These are phyloP conservation scores for Rhinichthys osculus DNA, from an alignment of 2,797 vertebrate genomes.

Conservation along the genomic window DNA sequence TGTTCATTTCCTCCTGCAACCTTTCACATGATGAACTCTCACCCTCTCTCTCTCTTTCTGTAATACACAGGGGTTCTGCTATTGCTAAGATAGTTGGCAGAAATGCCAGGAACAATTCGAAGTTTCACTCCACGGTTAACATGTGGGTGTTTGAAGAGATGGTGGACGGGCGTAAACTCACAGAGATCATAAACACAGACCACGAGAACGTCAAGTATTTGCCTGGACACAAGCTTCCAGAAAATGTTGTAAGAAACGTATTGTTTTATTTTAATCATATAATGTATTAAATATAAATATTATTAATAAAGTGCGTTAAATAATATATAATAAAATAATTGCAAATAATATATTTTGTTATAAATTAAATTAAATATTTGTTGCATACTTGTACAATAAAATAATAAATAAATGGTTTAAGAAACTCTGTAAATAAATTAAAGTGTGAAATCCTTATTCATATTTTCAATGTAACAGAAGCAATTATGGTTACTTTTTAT, in stretches of 20 bases:
- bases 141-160: conserved; percentile 99
- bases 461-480: not conserved
- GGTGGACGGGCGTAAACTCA: conserved; percentile 86
- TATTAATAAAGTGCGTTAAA: not conserved
- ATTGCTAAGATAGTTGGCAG: conserved; percentile 92
- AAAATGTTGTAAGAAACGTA: conserved; percentile 88
- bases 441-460: not conserved
- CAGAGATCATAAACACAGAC: conserved; percentile 93
- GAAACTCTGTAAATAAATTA: not conserved
- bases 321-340: not conserved
- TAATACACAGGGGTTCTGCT: conserved; percentile 88
- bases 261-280: not conserved
- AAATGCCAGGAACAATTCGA: conserved; percentile 82
- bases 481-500: not conserved
- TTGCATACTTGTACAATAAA: not conserved
- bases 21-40: conserved; percentile 12
- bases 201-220: conserved; percentile 97
- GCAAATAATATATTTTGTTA: not conserved
- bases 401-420: not conserved
- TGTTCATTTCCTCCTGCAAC: not conserved
- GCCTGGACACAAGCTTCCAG: conserved; percentile 90
- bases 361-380: not conserved
- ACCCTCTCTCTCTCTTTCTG: not conserved
- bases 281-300: not conserved
- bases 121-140: conserved; percentile 85